These are phyloP conservation scores for Epistrophe grossulariae DNA, from an alignment of 2,888 invertebrate genomes.

Conservation along the genomic window DNA sequence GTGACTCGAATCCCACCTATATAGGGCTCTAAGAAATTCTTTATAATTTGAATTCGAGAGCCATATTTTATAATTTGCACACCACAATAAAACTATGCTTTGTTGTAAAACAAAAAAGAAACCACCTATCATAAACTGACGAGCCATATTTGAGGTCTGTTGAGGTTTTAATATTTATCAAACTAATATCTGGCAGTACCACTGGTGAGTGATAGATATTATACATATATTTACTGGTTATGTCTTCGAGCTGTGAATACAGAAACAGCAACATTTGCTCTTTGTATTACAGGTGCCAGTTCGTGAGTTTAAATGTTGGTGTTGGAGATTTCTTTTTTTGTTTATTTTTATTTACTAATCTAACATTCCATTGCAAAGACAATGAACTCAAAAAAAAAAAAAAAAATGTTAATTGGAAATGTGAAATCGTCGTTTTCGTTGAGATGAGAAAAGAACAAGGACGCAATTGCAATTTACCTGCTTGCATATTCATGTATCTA, in stretches of 20 bases:
- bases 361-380: conserved; percentile 57
- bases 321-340: conserved; percentile 44
- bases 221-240: conserved; percentile 31
- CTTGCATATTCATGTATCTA: conserved; percentile 1
- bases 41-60: too few relatives aligned
- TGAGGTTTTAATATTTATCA: background rate
- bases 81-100: background rate
- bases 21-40: too few relatives aligned
- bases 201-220: conserved; percentile 37
- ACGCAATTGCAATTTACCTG: conserved; percentile 13
- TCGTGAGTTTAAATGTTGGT: conserved; percentile 45
- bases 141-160: background rate
- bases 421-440: conserved; percentile 23
- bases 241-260: conserved; percentile 17
- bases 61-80: too few relatives aligned
- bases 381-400: conserved; percentile 57
- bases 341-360: background rate
- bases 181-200: conserved; percentile 42
- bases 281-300: conserved; percentile 59
- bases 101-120: background rate
- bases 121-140: background rate
- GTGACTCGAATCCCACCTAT: too few relatives aligned
- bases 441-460: conserved; percentile 15
- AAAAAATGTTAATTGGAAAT: conserved; percentile 48
- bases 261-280: conserved; percentile 50